phyloP scores from a whole-genome alignment of 2,797 vertebrate species.

The Kryptopterus vitreolus region DNA sequence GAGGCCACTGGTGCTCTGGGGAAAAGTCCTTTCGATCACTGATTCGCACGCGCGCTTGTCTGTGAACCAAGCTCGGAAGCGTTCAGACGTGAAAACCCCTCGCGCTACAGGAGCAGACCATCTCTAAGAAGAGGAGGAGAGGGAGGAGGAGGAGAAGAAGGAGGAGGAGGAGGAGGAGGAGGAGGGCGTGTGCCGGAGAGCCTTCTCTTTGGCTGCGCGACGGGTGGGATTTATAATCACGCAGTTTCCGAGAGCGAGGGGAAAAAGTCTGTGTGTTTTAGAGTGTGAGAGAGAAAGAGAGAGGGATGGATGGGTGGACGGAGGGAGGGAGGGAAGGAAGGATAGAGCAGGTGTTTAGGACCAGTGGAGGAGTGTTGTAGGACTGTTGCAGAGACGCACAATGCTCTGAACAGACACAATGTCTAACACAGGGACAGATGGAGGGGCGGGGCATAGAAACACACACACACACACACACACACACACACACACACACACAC shows the following conservation, averaged over 20 bases:
- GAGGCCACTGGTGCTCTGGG: constrained; percentile 20
- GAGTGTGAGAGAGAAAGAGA: constrained; percentile 13
- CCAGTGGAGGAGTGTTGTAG: constrained; percentile 63
- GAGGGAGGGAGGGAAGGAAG: constrained; percentile 6
- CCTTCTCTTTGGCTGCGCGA: constrained; percentile 9
- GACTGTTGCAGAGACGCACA: constrained; percentile 54
- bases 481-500: not conserved
- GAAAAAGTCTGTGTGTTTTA: not conserved
- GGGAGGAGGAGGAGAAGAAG: not conserved
- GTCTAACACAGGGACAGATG: constrained; percentile 75
- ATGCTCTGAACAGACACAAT: constrained; percentile 73
- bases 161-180: not conserved
- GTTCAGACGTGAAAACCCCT: constrained; percentile 25
- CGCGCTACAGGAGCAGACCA: constrained; percentile 5
- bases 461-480: constrained; percentile 51
- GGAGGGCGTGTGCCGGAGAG: constrained; percentile 12
- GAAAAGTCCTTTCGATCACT: constrained; percentile 34
- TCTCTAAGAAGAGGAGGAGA: not conserved
- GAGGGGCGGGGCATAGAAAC: constrained; percentile 74
- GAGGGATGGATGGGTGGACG: constrained; percentile 49
- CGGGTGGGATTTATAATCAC: constrained; percentile 12
- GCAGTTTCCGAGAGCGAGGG: constrained; percentile 17
- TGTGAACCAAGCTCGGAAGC: not conserved
- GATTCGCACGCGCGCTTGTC: constrained; percentile 32
- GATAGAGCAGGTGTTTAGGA: constrained; percentile 61